phyloP scores from a whole-genome alignment of 2,113 vertebrate species.

The Phylloscopus trochilus region DNA sequence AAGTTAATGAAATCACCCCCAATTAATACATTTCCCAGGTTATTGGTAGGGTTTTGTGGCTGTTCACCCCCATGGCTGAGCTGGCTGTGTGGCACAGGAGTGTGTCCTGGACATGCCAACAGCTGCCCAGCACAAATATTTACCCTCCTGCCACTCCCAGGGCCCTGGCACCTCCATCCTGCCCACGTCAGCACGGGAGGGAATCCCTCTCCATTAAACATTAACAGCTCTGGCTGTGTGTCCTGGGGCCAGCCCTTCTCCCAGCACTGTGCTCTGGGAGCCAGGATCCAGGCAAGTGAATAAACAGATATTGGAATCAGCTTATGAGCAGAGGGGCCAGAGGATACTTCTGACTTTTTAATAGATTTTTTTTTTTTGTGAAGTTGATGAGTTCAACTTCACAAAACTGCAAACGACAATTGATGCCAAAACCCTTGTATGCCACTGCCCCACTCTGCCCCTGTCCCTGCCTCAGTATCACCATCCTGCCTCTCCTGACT shows the following conservation, averaged over 20 bases:
- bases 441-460: neutral
- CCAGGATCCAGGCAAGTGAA: neutral
- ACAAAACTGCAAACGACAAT: neutral
- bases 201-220: constrained; percentile 76
- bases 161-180: neutral
- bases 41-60: neutral
- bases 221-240: neutral
- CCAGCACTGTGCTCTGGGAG: accelerated
- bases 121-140: constrained; percentile 75
- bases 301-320: accelerated
- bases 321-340: neutral
- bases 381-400: neutral
- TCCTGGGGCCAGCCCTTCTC: neutral
- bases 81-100: neutral
- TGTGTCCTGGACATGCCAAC: neutral
- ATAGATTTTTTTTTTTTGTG: accelerated
- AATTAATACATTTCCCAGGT: neutral
- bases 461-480: neutral
- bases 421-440: neutral
- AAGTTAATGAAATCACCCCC: neutral
- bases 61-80: neutral
- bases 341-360: neutral
- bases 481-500: neutral
- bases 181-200: constrained; percentile 63
- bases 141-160: constrained; percentile 38